A percentile compares a stretch with the other conserved stretches of the same genome.
phyloP scores from a whole-genome alignment of 2,113 vertebrate genomes.

The Aspiorhynchus laticeps region DNA sequence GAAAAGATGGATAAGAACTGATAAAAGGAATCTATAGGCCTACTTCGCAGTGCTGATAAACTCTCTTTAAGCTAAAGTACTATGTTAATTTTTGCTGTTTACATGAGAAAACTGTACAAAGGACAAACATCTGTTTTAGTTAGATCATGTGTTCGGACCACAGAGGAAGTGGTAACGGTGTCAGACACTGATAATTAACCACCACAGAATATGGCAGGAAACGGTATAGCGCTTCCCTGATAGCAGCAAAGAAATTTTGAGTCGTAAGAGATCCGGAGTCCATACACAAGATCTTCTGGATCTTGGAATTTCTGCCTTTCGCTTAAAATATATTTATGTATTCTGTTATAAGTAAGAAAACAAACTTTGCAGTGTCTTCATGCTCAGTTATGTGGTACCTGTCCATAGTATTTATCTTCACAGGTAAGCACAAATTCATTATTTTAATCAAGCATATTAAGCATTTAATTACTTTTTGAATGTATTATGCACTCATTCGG shows the following conservation, averaged over 20 bases:
- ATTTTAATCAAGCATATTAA: neutral
- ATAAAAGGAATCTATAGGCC: neutral
- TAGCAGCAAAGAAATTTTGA: neutral
- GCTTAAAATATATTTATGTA: neutral
- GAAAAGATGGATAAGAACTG: neutral
- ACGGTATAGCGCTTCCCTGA: neutral
- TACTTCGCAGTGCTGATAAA: neutral
- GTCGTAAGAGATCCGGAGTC: neutral
- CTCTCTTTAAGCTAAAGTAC: neutral
- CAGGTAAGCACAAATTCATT: slow-evolving; percentile 7
- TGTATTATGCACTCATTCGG: neutral
- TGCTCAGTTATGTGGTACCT: slow-evolving; percentile 13
- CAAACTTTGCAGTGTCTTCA: neutral
- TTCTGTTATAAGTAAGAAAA: neutral
- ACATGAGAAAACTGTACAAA: no score
- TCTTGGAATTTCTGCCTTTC: neutral
- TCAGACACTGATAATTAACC: neutral
- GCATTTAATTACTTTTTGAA: neutral
- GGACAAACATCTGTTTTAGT: neutral
- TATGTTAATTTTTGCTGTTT: neutral
- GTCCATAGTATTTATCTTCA: neutral
- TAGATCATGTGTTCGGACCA: neutral
- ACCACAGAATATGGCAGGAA: neutral
- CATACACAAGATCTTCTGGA: neutral
- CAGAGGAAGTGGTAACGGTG: slow-evolving; percentile 15